These are phyloP conservation scores for Macroramphosus scolopax DNA, from an alignment of 2,797 vertebrate species.

Conservation along the genomic window DNA sequence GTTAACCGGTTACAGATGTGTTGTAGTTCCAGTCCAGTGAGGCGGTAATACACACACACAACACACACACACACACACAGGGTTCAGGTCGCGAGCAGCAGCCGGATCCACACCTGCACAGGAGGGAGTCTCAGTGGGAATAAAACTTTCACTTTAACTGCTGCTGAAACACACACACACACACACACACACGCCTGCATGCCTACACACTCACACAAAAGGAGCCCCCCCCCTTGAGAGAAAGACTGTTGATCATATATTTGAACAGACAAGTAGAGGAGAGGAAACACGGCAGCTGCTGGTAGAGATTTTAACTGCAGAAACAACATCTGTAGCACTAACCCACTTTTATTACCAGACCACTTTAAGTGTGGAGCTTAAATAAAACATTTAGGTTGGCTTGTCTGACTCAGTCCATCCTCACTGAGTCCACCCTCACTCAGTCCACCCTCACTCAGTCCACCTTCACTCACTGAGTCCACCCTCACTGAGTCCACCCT, in stretches of 20 bases:
- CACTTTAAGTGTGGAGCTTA: too few relatives aligned
- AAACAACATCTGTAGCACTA: too few relatives aligned
- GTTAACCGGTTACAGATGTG: slow-evolving; percentile 73
- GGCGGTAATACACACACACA: slow-evolving; percentile 32
- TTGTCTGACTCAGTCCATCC: too few relatives aligned
- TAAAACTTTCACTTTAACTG: slow-evolving; percentile 58
- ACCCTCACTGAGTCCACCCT: too few relatives aligned
- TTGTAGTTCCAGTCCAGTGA: slow-evolving; percentile 50
- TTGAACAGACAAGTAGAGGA: neutral
- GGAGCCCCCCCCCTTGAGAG: slow-evolving; percentile 1
- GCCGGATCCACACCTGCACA: slow-evolving; percentile 63
- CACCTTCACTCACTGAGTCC: too few relatives aligned
- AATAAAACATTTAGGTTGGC: too few relatives aligned
- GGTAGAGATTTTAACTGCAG: neutral
- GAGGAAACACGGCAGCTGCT: slow-evolving; percentile 12
- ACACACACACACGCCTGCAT: slow-evolving; percentile 4
- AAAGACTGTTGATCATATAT: slow-evolving; percentile 10
- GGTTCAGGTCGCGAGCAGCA: slow-evolving; percentile 48
- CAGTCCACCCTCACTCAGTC: too few relatives aligned
- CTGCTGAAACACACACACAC: slow-evolving; percentile 41
- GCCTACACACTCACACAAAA: slow-evolving; percentile 15
- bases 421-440: too few relatives aligned
- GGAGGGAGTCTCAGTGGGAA: slow-evolving; percentile 44
- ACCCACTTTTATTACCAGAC: too few relatives aligned
- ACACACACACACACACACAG: slow-evolving; percentile 23